Conservation (phyloP, 2,113 vertebrate genomes). For the Pica pica region DNA sequence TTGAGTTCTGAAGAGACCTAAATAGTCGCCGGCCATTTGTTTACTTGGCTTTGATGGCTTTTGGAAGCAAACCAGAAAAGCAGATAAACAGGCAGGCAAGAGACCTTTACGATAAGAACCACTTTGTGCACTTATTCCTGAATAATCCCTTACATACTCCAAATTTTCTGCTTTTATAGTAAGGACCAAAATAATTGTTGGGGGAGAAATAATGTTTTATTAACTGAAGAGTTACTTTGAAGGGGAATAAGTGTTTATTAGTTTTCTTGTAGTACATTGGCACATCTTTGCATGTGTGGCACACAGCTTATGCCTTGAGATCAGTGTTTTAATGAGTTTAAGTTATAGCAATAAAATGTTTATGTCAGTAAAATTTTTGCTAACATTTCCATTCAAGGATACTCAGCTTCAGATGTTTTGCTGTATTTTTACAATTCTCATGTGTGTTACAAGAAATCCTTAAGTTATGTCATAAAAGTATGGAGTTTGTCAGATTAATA, state of each 20-base stretch:
- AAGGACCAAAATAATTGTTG: not conserved
- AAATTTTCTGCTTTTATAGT: not conserved
- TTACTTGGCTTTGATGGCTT: not conserved
- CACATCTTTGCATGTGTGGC: not conserved
- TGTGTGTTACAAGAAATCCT: not conserved
- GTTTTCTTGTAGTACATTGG: not conserved
- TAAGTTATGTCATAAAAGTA: not conserved
- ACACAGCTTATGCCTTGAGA: not conserved
- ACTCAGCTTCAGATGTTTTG: not conserved
- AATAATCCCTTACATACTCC: not conserved
- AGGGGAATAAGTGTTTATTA: not conserved
- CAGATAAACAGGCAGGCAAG: not conserved
- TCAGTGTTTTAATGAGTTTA: not conserved
- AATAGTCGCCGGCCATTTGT: not conserved
- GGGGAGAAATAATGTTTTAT: not conserved
- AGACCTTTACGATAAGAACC: not conserved
- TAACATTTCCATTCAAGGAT: not conserved
- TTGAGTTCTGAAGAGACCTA: not conserved
- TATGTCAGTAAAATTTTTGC: not conserved
- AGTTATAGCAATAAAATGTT: not conserved
- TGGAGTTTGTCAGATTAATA: not conserved
- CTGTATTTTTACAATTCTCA: not conserved
- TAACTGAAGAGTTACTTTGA: not conserved
- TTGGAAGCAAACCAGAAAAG: not conserved
- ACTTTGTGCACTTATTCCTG: not conserved